Evolutionary conservation across 2,888 invertebrate species (phyloP).

Genomic region (Pristionchus maxplancki): DNA sequence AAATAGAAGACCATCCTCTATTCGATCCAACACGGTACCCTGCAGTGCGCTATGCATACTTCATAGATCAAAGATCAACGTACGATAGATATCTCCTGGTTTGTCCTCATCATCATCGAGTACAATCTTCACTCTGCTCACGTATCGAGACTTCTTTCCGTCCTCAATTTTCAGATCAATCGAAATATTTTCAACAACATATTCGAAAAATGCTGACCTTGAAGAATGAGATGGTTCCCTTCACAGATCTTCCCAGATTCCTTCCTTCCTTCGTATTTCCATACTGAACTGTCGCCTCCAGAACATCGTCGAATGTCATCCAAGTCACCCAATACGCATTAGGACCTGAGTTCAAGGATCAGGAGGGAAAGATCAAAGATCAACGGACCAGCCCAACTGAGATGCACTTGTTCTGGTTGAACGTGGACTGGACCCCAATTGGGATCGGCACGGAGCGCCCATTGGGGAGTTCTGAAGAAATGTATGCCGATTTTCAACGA

Average conservation of each 20-base stretch:
- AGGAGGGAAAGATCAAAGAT: conserved; percentile 20
- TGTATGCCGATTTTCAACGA: background rate
- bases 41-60: conserved; percentile 46
- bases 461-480: conserved; percentile 56
- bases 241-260: background rate
- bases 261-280: conserved; percentile 57
- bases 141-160: background rate
- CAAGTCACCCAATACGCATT: conserved; percentile 68
- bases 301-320: conserved; percentile 74
- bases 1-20: conserved; percentile 69
- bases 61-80: background rate
- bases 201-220: background rate
- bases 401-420: conserved; percentile 75
- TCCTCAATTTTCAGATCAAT: background rate
- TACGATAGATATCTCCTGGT: conserved; percentile 41
- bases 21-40: conserved; percentile 67
- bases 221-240: conserved; percentile 12
- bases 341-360: conserved; percentile 57
- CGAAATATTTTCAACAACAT: background rate
- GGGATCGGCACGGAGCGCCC: conserved; percentile 59
- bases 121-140: conserved; percentile 46
- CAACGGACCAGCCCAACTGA: conserved; percentile 68
- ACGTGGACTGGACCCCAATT: conserved; percentile 69
- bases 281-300: conserved; percentile 69
- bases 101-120: conserved; percentile 25